These are phyloP conservation scores for Protosalanx chinensis DNA, from an alignment of 2,797 vertebrate genomes.

Conservation along the genomic window DNA sequence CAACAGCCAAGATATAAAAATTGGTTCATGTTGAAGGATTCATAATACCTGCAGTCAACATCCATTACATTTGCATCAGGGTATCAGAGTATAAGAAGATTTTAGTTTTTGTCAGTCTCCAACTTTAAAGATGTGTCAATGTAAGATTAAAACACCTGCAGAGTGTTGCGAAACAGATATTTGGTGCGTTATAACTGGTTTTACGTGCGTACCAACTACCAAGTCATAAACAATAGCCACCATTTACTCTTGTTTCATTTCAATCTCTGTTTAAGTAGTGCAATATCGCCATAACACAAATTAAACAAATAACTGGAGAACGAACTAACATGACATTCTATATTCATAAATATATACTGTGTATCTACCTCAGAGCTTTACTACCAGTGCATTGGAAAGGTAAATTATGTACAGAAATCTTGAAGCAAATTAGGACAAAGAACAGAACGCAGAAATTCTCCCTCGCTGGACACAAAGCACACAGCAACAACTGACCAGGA, in stretches of 20 bases:
- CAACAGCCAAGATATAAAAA: too few relatives aligned
- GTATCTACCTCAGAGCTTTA: background rate
- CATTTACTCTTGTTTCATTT: background rate
- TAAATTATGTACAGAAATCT: constrained; percentile 11
- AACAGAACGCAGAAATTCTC: background rate
- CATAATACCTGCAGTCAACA: too few relatives aligned
- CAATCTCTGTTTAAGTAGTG: constrained; percentile 7
- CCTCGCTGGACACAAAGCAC: background rate
- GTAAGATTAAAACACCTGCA: too few relatives aligned
- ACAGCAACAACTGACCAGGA: background rate
- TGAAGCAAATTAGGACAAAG: constrained; percentile 1
- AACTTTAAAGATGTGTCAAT: too few relatives aligned
- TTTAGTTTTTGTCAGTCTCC: too few relatives aligned
- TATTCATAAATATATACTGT: constrained; percentile 13
- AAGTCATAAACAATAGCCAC: background rate
- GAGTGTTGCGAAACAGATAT: too few relatives aligned
- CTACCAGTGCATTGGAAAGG: constrained; percentile 3
- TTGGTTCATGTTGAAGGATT: too few relatives aligned
- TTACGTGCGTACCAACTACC: background rate
- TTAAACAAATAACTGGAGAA: background rate
- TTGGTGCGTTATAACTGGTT: background rate
- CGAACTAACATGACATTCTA: background rate
- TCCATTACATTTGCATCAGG: too few relatives aligned
- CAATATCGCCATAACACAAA: constrained; percentile 9
- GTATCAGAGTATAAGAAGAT: too few relatives aligned